These are phyloP conservation scores for Matsumyia berberina DNA, from an alignment of 2,888 invertebrate species.

Conservation along the genomic window DNA sequence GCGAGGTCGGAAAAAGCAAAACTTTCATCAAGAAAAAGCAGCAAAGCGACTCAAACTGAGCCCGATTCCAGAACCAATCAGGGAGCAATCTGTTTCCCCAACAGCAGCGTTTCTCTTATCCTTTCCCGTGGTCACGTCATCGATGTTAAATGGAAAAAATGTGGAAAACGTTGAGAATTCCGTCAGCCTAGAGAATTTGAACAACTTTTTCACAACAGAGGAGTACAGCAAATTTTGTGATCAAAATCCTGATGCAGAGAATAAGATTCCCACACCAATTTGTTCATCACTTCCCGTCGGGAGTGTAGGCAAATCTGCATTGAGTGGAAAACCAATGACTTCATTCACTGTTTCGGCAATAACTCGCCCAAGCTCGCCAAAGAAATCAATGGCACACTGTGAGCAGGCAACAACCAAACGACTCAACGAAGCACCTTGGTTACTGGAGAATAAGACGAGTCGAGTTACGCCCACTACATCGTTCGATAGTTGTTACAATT, in stretches of 20 bases:
- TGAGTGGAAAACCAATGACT: slow-evolving; percentile 55
- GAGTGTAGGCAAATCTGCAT: slow-evolving; percentile 8
- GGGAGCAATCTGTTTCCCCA: slow-evolving; percentile 87
- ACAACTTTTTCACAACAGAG: slow-evolving; percentile 77
- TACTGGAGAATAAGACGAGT: slow-evolving; percentile 6
- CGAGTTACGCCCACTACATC: background rate
- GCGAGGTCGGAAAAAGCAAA: background rate
- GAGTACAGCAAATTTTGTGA: slow-evolving; percentile 77
- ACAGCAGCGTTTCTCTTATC: slow-evolving; percentile 88
- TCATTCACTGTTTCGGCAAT: slow-evolving; percentile 58
- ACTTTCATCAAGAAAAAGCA: background rate
- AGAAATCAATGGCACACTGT: slow-evolving; percentile 15
- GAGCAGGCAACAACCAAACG: slow-evolving; percentile 10
- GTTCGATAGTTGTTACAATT: slow-evolving; percentile 31
- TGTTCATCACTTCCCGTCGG: slow-evolving; percentile 18
- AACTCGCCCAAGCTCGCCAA: slow-evolving; percentile 58
- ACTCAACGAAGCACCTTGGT: slow-evolving; percentile 2
- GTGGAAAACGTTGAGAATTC: slow-evolving; percentile 81
- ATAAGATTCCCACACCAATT: slow-evolving; percentile 26
- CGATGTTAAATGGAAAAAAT: slow-evolving; percentile 84
- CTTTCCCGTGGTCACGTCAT: slow-evolving; percentile 87
- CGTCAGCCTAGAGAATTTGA: slow-evolving; percentile 77
- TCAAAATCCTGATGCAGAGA: slow-evolving; percentile 53
- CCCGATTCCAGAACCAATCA: slow-evolving; percentile 86
- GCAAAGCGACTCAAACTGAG: slow-evolving; percentile 83